Base-by-base conservation (phyloP, 2,888 invertebrate genomes). In the Cryptocephalus moraei region DNA sequence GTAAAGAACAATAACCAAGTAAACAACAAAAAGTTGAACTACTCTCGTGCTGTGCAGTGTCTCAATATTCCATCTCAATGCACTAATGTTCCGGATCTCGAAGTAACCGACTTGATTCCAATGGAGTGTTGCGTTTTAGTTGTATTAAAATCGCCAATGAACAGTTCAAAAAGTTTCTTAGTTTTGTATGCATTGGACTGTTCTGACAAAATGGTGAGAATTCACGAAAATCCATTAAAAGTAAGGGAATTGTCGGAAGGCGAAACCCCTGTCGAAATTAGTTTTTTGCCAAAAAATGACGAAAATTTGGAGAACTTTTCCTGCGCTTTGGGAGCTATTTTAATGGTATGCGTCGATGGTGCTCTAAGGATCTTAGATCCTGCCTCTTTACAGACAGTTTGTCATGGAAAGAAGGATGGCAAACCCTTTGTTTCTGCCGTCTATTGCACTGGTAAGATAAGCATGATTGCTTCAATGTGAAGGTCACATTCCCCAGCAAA, bases 361-460 rank as follows among this genome's bases (percentile, higher is more conserved):
- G 75, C 77, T 41, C 75, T 92, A 33, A 76, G 86, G 61, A 70
- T 92, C 41, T 75, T 89, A 48, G 81, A 84, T 34, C 67, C 91
- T 39, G 75, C 78, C n/a, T 82, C 82, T 44, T 77, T 91, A 54
- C 79, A 78, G 54, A 76, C 79, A 4, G 69, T 86, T 8, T 81
- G 84, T 1, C 79, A 81, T 51, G 84, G 86, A 32, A 76, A 77
- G 55, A 77, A 84, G 34, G 80, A 82, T 1, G 77, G 78, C 36
- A 80, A 81, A 40, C 81, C 80, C 61, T 91, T 91, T 63, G 80
- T 88, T 10, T 87, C 91, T 0, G 86, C 86, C 1, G 84, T 85
- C 0, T 92, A 88, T 68, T 92, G 92, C 67, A 85, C 87, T 48
- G 90, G 91, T 73, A 71, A 75, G 77, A 73, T 45, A 44, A 40